A percentile compares a stretch with the other conserved stretches of the same genome.
phyloP scores from a whole-genome alignment of 2,888 invertebrate genomes.

The Emmelina monodactyla region DNA sequence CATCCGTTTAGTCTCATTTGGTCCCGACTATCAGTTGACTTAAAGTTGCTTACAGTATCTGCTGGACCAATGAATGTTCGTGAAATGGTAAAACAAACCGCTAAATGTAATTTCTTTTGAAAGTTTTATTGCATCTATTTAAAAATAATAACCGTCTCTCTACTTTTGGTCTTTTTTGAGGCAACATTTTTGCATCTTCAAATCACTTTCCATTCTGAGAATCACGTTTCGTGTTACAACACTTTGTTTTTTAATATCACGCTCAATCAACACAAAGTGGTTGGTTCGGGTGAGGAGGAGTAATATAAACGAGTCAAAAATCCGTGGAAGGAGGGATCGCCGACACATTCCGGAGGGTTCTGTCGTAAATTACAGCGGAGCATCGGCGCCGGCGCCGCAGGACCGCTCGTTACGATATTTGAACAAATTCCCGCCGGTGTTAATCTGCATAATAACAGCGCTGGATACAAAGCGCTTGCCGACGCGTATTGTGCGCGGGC shows the following conservation, averaged over 20 bases:
- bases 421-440: slow-evolving; percentile 66
- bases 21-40: too few relatives aligned
- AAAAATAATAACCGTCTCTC: slow-evolving; percentile 19
- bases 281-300: slow-evolving; percentile 26
- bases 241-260: not conserved
- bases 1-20: too few relatives aligned
- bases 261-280: slow-evolving; percentile 1
- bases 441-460: slow-evolving; percentile 67
- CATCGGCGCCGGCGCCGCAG: slow-evolving; percentile 60
- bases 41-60: too few relatives aligned
- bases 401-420: slow-evolving; percentile 64
- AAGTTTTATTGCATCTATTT: slow-evolving; percentile 10
- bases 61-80: too few relatives aligned
- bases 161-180: too few relatives aligned
- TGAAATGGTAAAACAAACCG: too few relatives aligned
- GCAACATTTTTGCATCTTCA: not conserved
- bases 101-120: too few relatives aligned
- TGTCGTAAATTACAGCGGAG: slow-evolving; percentile 55
- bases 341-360: slow-evolving; percentile 52
- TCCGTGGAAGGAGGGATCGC: slow-evolving; percentile 39
- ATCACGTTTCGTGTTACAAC: not conserved
- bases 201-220: not conserved
- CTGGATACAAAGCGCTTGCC: slow-evolving; percentile 57
- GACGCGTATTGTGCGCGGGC: slow-evolving; percentile 59
- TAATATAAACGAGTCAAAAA: slow-evolving; percentile 35